Base-by-base conservation (phyloP, 1,140 invertebrate species). In the Parapsyche elsis region DNA sequence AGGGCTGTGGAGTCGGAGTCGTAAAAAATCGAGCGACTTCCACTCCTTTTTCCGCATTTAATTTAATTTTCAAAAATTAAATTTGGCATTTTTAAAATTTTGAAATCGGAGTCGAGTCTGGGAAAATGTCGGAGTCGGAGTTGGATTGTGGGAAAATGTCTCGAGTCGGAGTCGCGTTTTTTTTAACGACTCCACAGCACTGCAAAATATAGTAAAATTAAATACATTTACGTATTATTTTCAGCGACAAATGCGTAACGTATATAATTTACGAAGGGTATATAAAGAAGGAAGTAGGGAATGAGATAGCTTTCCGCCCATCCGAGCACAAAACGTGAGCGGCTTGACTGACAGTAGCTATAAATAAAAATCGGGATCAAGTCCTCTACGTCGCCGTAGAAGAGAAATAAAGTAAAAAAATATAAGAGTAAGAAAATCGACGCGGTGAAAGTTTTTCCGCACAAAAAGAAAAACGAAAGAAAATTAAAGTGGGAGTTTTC, bases 351-450 rank as follows among this genome's bases (percentile, higher is more conserved):
- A 67, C 64, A 67, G 64, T 23, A 67, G 64, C 64, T 67, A 67
- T 67, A 67, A 67, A 67, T 67, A 67, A 67, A 67, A 67, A 67
- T 67, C 64, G 64, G 64, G 64, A 67, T 67, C 64, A 67, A 67
- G 64, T 67, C 64, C 64, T 67, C 64, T 5, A 67, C 21, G 64
- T 26, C 19, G 64, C 30, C 30, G 30, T 38, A 26, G 23, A 67
- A 67, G 24, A 10, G 19, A 67, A 24, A 12, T n/a, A n/a, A n/a
- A n/a, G n/a, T n/a, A 67, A 53, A 26, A 67, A 67, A 67, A 67
- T 19, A 61, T 21, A 61, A 12, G 24, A 67, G 7, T n/a, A 21
- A 61, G 57, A 61, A 61, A 61, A 61, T 16, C 57, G 64, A 26
- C 21, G 59, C 2, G 21, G 59, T 9, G 24, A 67, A 67, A 67